Evolutionary conservation across 2,113 vertebrate species (phyloP).

Genomic region (Blennius ocellaris): DNA sequence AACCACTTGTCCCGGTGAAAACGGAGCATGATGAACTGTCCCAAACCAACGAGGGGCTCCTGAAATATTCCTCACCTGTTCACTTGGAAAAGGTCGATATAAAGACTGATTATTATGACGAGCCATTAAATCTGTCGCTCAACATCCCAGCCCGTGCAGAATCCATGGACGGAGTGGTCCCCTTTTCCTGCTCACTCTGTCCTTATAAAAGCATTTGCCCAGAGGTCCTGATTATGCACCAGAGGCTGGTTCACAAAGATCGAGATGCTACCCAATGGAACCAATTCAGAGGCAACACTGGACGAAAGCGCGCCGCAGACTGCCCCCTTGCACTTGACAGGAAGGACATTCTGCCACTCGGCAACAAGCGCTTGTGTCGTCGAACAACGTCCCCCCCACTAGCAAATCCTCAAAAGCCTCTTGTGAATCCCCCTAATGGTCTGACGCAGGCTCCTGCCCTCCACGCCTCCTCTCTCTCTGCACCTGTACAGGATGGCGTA

Average conservation of each 20-base stretch:
- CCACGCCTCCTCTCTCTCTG: background rate
- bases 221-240: constrained; percentile 93
- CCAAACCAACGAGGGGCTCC: background rate
- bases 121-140: constrained; percentile 89
- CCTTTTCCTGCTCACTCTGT: constrained; percentile 87
- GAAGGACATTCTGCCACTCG: constrained; percentile 88
- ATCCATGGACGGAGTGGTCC: constrained; percentile 74
- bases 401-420: constrained; percentile 78
- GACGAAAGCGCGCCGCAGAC: constrained; percentile 86
- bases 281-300: constrained; percentile 58
- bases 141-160: constrained; percentile 73
- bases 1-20: constrained; percentile 42
- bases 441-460: constrained; percentile 69
- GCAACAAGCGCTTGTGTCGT: constrained; percentile 67
- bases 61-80: constrained; percentile 48
- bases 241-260: constrained; percentile 89
- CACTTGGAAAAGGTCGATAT: constrained; percentile 63
- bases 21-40: constrained; percentile 32
- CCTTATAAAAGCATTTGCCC: constrained; percentile 92
- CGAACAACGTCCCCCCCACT: constrained; percentile 81
- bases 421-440: constrained; percentile 41
- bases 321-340: constrained; percentile 94
- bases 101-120: constrained; percentile 71
- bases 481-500: constrained; percentile 69
- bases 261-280: constrained; percentile 75